Evolutionary conservation across 35 echinoderm and acorn worm species (phyloP).

Genomic region (Amphiura filiformis): DNA sequence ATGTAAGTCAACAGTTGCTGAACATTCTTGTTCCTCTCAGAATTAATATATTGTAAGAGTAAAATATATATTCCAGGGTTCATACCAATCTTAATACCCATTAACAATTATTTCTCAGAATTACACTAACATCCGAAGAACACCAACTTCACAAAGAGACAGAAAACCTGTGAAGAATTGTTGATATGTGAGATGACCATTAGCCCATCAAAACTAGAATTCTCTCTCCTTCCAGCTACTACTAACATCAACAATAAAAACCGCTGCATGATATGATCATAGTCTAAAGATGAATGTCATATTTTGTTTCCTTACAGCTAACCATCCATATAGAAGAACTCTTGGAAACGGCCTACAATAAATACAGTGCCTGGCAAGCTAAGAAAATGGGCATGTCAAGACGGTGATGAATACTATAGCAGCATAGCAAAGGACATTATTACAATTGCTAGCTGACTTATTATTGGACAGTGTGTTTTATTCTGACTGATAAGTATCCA

Average conservation of each 20-base stretch:
- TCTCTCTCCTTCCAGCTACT: no score
- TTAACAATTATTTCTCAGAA: neutral
- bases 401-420: neutral
- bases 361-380: conserved; percentile 79
- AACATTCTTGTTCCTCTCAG: neutral
- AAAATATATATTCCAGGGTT: neutral
- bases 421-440: no score
- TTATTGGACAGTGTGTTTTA: no score
- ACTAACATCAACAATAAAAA: no score
- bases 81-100: neutral
- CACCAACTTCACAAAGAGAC: neutral
- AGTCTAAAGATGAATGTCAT: no score
- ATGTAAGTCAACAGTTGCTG: no score
- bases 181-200: no score
- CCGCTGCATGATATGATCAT: no score
- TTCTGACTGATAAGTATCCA: no score
- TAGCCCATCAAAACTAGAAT: no score
- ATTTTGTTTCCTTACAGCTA: conserved; percentile 47
- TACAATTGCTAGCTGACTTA: no score
- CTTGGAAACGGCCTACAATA: conserved; percentile 71
- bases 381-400: conserved; percentile 54
- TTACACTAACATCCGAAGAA: neutral
- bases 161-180: no score
- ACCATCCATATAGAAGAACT: conserved; percentile 83
- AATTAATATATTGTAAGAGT: neutral